phyloP scores from a whole-genome alignment of 2,113 vertebrate genomes.

The Ancistrus triradiatus region DNA sequence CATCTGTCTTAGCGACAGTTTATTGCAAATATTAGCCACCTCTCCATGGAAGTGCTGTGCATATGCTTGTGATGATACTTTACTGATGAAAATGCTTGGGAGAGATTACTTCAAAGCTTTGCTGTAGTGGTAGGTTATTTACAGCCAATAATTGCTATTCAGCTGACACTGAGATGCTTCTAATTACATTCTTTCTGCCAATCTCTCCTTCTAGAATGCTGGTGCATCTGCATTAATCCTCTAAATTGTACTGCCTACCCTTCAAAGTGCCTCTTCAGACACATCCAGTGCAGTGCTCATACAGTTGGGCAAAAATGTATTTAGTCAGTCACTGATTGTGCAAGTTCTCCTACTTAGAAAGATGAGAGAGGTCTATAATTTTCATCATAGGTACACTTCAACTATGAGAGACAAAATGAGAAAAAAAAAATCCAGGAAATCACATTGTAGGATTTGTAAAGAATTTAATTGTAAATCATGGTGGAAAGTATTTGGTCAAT shows the following conservation, averaged over 20 bases:
- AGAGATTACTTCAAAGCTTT: not conserved
- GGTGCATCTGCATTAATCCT: not conserved
- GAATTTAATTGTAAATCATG: too few relatives aligned
- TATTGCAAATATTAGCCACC: not conserved
- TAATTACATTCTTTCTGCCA: constrained; percentile 16
- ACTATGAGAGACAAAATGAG: too few relatives aligned
- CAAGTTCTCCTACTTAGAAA: too few relatives aligned
- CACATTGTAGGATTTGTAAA: too few relatives aligned
- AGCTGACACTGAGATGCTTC: not conserved
- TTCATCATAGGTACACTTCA: too few relatives aligned
- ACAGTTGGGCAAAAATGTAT: constrained; percentile 1
- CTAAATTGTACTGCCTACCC: not conserved
- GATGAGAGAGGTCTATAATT: too few relatives aligned
- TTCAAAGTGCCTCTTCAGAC: not conserved
- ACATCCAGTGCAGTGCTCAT: not conserved
- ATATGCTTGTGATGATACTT: constrained; percentile 1
- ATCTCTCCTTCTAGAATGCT: not conserved
- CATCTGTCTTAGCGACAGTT: constrained; percentile 1
- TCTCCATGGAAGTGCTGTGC: not conserved
- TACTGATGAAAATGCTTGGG: too few relatives aligned
- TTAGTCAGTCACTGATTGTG: too few relatives aligned
- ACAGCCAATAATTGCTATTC: constrained; percentile 5
- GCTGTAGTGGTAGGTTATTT: constrained; percentile 1
- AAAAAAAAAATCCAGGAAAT: too few relatives aligned
- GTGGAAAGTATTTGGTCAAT: too few relatives aligned